Conservation (phyloP, 2,888 invertebrate genomes). For the Pammene fasciana region DNA sequence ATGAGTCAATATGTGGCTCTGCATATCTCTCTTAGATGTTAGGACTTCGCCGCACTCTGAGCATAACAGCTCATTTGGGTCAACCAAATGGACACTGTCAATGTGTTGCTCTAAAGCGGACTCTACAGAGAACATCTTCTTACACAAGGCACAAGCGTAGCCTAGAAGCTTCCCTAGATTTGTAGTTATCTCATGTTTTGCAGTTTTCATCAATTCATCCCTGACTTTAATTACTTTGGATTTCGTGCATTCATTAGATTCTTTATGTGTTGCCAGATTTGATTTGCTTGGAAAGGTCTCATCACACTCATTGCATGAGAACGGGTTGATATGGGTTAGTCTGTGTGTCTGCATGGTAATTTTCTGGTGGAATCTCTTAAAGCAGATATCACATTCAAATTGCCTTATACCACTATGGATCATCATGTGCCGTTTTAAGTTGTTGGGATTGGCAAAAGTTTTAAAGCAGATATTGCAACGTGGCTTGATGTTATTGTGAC, state of each 20-base stretch:
- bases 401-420: conserved; percentile 74
- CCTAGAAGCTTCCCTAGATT: conserved; percentile 71
- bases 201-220: conserved; percentile 73
- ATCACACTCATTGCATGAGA: conserved; percentile 70
- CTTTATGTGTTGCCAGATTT: conserved; percentile 59
- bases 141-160: conserved; percentile 75
- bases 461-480: conserved; percentile 71
- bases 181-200: conserved; percentile 73
- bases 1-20: conserved; percentile 61
- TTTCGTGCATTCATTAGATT: conserved; percentile 61
- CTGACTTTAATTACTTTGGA: conserved; percentile 66
- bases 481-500: conserved; percentile 74
- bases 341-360: conserved; percentile 80
- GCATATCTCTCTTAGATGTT: conserved; percentile 66
- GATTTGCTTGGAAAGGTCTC: conserved; percentile 63
- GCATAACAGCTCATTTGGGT: conserved; percentile 64
- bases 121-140: conserved; percentile 77
- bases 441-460: conserved; percentile 79
- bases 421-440: conserved; percentile 79
- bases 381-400: conserved; percentile 78
- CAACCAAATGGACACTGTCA: conserved; percentile 68
- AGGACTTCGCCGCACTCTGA: conserved; percentile 73
- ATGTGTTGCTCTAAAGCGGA: conserved; percentile 75
- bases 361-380: conserved; percentile 76
- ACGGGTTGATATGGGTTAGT: conserved; percentile 70